A percentile compares a stretch with the other conserved stretches of the same genome.
Evolutionary conservation across 2,113 vertebrate genomes (phyloP).

Genomic region (Rattus rattus): DNA sequence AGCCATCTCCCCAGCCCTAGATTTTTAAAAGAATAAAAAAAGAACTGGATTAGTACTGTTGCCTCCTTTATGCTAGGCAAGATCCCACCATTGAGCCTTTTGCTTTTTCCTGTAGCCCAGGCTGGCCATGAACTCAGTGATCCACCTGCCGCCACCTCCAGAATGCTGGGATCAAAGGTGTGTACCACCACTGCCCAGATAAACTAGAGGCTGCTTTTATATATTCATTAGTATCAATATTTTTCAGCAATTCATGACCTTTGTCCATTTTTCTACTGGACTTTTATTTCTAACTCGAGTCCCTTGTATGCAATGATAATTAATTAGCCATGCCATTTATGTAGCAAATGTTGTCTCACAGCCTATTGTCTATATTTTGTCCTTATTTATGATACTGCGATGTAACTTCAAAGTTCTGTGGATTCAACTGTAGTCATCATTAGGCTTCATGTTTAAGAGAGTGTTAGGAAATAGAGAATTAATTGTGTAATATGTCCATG

Average conservation of each 20-base stretch:
- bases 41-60: no score
- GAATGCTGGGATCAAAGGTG: background rate
- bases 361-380: constrained; percentile 18
- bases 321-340: constrained; percentile 36
- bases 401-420: constrained; percentile 38
- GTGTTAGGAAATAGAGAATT: constrained; percentile 32
- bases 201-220: constrained; percentile 12
- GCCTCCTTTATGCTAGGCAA: no score
- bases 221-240: constrained; percentile 35
- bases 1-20: no score
- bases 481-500: background rate
- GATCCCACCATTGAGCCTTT: background rate
- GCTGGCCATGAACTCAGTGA: background rate
- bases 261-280: background rate
- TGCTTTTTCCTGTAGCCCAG: background rate
- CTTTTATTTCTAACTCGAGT: constrained; percentile 27
- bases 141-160: background rate
- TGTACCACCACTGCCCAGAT: background rate
- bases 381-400: background rate
- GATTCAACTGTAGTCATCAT: constrained; percentile 28
- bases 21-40: no score
- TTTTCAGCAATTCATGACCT: background rate
- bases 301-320: background rate
- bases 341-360: constrained; percentile 34
- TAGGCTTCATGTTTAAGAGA: constrained; percentile 36